phyloP scores from a whole-genome alignment of 1,140 invertebrate genomes.

The Colletes gigas region DNA sequence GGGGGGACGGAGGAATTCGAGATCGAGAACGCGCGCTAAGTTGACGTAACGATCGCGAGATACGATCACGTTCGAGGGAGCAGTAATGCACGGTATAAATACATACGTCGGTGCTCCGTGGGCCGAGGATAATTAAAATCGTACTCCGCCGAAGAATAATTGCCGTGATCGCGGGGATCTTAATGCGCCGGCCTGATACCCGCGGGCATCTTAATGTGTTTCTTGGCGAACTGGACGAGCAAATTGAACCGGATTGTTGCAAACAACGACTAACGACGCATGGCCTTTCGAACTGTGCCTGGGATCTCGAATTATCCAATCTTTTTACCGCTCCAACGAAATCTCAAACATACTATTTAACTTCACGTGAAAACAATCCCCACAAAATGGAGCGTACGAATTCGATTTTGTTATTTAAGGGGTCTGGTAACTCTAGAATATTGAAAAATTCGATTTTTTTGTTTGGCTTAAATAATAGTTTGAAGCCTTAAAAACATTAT shows the following conservation, averaged over 20 bases:
- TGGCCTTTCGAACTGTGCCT: no score
- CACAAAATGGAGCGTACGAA: no score
- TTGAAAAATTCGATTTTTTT: no score
- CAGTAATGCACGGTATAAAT: constrained; percentile 55
- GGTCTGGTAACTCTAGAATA: no score
- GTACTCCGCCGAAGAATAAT: constrained; percentile 42
- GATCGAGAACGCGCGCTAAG: constrained; percentile 37
- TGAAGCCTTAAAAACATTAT: no score
- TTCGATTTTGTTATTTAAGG: no score
- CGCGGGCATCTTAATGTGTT: not conserved
- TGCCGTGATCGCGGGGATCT: constrained; percentile 31
- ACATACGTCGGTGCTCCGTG: constrained; percentile 15
- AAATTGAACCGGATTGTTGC: constrained; percentile 8
- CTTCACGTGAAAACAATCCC: no score
- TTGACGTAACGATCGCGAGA: constrained; percentile 52
- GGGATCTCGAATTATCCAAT: no score
- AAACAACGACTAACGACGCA: constrained; percentile 3
- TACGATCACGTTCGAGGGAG: constrained; percentile 53
- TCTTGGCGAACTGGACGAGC: not conserved
- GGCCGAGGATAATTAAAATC: constrained; percentile 49
- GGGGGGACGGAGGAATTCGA: not conserved
- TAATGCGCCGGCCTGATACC: constrained; percentile 30
- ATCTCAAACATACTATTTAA: no score
- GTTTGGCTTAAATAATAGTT: no score
- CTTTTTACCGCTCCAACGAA: no score